Evolutionary conservation across 2,888 invertebrate genomes (phyloP).

Genomic region (Heteromurus nitidus): DNA sequence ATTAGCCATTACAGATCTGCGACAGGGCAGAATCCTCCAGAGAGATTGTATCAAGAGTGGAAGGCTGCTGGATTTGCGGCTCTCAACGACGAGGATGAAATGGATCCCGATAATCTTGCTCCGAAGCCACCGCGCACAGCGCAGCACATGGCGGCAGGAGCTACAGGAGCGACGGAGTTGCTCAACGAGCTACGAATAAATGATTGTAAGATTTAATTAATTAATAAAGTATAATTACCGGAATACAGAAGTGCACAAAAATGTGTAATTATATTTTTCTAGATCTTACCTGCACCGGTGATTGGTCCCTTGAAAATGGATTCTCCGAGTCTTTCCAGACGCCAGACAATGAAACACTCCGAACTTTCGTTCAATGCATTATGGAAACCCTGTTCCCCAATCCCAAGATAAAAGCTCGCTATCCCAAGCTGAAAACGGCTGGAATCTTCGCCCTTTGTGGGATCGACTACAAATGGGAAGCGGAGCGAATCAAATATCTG

Average conservation of each 20-base stretch:
- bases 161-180: background rate
- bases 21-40: slow-evolving; percentile 6
- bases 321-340: background rate
- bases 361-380: background rate
- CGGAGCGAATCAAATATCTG: too few relatives aligned
- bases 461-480: too few relatives aligned
- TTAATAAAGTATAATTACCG: too few relatives aligned
- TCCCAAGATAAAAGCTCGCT: background rate
- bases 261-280: too few relatives aligned
- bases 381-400: background rate
- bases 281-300: background rate
- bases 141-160: too few relatives aligned
- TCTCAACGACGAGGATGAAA: background rate
- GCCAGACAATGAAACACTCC: background rate
- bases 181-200: background rate
- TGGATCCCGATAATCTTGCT: too few relatives aligned
- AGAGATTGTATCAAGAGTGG: background rate
- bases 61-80: background rate
- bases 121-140: too few relatives aligned
- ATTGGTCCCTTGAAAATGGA: background rate
- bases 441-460: too few relatives aligned
- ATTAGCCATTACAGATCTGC: background rate
- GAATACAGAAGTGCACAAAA: too few relatives aligned
- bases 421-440: background rate
- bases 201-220: too few relatives aligned